Conservation (phyloP, 1,140 invertebrate genomes). For the Hyles vespertilio region DNA sequence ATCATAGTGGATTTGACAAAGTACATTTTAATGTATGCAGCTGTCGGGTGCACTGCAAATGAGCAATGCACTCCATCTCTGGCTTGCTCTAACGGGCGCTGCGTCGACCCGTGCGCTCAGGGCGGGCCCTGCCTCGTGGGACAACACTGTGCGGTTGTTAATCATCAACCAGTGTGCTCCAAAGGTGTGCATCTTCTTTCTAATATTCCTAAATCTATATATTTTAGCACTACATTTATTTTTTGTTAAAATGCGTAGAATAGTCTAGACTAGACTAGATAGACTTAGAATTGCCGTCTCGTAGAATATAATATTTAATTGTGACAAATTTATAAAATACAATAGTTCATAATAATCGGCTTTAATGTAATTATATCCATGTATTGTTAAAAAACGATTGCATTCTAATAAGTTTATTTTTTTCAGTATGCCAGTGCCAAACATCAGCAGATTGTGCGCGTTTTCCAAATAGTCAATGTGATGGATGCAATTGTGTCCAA, state of each 20-base stretch:
- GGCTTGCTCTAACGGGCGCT: conserved; percentile 86
- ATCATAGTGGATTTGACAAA: not conserved
- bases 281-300: no score
- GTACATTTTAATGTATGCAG: conserved; percentile 74
- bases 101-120: conserved; percentile 83
- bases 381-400: not conserved
- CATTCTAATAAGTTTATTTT: conserved; percentile 13
- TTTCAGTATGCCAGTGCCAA: conserved; percentile 82
- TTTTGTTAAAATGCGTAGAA: no score
- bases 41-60: conserved; percentile 90
- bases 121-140: conserved; percentile 80
- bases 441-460: conserved; percentile 78
- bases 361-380: not conserved
- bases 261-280: no score
- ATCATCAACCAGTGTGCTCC: conserved; percentile 87
- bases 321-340: no score
- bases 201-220: not conserved
- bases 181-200: conserved; percentile 72
- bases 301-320: no score
- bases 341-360: no score
- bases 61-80: conserved; percentile 86
- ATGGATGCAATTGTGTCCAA: conserved; percentile 81
- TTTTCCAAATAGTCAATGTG: conserved; percentile 75
- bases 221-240: no score
- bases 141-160: conserved; percentile 84